Evolutionary conservation across 2,888 invertebrate species (phyloP), one percentile per base, ranked within the genome.

Genomic region (Julus scandinavius): DNA sequence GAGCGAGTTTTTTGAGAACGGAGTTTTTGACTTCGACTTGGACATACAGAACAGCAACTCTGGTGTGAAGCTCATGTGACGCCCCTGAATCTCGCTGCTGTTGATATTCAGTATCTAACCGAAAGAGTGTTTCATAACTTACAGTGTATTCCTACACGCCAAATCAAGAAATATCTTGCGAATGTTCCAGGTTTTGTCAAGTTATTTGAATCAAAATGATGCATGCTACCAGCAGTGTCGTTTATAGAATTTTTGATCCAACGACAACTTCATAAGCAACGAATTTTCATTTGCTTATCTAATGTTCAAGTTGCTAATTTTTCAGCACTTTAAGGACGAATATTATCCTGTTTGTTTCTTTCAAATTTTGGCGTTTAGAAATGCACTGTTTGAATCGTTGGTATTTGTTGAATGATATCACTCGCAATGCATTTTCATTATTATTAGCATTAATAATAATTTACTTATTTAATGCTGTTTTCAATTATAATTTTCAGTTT

Each of bases 31-130:
- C n/a, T 38, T 86, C 29, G 88, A 88, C n/a, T 54, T 86, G 88
- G 88, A 86, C 41, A 86, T 86, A 41, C 88, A 88, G 84, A 88
- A 88, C 38, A 84, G 88, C 45, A 86, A 85, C 63, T 86, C 88
- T 40, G 86, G 58, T 15, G 54, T 87, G 11, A 87, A 87, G 29
- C 72, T 87, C 40, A 86, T 86, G 29, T 86, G 20, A 86, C 17
- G 11, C 20, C 11, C 20, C 11, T 83, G 83, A 83, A 83, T 83
- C 58, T 58, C 58, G 4, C 58, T 15, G 58, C 11, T 49, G 6
- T 49, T 6, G 49, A 13, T 49, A 49, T 49, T 49, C 49, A 13
- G 49, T 49, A 49, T 49, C 49, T 11, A 6, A 9, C 49, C 9
- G 49, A 13, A 58, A 11, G 58, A 58, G 58, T 58, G 49, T 13